Percentiles rank a stretch among this genome's conserved stretches.
These are phyloP conservation scores for Zaprionus capensis DNA, from an alignment of 1,140 invertebrate genomes.

Conservation along the genomic window DNA sequence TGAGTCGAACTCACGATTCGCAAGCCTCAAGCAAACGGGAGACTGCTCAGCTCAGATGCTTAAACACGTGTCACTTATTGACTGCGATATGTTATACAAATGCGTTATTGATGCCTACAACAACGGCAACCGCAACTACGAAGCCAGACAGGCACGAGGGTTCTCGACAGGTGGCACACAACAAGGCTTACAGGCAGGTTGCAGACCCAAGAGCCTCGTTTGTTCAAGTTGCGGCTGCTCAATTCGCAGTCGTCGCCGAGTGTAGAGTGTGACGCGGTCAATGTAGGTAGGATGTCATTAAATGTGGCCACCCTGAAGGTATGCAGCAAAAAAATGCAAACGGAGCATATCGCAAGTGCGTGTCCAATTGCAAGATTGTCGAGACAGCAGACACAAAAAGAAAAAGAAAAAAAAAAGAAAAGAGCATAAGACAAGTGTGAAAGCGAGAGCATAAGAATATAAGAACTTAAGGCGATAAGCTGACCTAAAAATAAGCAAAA, in stretches of 20 bases:
- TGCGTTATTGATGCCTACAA: constrained; percentile 74
- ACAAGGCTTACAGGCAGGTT: not conserved
- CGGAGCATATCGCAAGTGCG: constrained; percentile 47
- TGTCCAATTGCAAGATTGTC: constrained; percentile 60
- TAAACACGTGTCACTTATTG: constrained; percentile 77
- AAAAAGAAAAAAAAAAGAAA: constrained; percentile 24
- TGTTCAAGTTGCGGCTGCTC: constrained; percentile 12
- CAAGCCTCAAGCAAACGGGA: constrained; percentile 16
- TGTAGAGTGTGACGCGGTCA: not conserved
- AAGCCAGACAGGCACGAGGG: constrained; percentile 21
- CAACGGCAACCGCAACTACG: constrained; percentile 23
- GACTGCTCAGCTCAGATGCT: constrained; percentile 51
- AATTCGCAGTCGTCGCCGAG: not conserved
- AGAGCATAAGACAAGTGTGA: not conserved
- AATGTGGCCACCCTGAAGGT: constrained; percentile 40
- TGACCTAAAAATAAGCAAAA: constrained; percentile 31
- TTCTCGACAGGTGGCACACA: constrained; percentile 39
- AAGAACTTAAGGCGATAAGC: constrained; percentile 13
- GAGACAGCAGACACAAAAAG: constrained; percentile 20
- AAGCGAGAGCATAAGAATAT: constrained; percentile 6
- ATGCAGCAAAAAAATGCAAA: constrained; percentile 29
- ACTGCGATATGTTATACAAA: constrained; percentile 80
- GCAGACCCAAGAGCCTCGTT: not conserved
- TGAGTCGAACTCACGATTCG: not conserved
- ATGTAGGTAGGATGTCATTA: constrained; percentile 39